phyloP scores from a whole-genome alignment of 2,797 vertebrate genomes.

The Tragelaphus eurycerus region DNA sequence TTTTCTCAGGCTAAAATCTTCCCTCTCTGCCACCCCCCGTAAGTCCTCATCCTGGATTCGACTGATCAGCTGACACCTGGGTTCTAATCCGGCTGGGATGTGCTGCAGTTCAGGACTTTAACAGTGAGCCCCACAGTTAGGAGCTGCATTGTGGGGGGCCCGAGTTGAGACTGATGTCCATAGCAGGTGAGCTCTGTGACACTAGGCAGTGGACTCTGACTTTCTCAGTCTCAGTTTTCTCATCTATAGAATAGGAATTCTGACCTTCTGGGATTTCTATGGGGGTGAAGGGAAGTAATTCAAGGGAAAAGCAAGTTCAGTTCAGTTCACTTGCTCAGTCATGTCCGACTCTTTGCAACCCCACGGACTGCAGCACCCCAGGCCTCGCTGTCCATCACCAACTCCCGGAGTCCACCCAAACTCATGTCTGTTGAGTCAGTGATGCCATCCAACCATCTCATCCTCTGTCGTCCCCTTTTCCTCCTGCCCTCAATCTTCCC shows the following conservation, averaged over 20 bases:
- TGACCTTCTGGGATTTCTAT: neutral
- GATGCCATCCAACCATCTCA: neutral
- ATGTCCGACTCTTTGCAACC: neutral
- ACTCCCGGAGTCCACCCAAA: neutral
- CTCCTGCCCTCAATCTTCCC: neutral
- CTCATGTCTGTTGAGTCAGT: neutral
- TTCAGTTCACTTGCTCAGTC: neutral
- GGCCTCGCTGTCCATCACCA: neutral
- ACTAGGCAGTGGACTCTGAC: rapidly evolving
- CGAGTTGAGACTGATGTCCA: no score
- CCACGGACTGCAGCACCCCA: neutral
- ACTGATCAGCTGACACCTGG: neutral
- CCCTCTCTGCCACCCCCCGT: neutral
- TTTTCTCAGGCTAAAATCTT: rapidly evolving
- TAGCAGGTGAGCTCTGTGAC: rapidly evolving
- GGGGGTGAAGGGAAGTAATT: neutral
- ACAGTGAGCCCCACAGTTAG: rapidly evolving
- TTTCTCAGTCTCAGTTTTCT: neutral
- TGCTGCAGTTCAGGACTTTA: neutral
- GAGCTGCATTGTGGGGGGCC: neutral
- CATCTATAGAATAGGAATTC: neutral
- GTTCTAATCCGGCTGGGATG: no score
- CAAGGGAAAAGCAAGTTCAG: neutral
- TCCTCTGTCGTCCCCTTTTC: neutral
- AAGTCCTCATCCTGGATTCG: neutral